phyloP scores from a whole-genome alignment of 2,113 vertebrate genomes.

The Tichodroma muraria region DNA sequence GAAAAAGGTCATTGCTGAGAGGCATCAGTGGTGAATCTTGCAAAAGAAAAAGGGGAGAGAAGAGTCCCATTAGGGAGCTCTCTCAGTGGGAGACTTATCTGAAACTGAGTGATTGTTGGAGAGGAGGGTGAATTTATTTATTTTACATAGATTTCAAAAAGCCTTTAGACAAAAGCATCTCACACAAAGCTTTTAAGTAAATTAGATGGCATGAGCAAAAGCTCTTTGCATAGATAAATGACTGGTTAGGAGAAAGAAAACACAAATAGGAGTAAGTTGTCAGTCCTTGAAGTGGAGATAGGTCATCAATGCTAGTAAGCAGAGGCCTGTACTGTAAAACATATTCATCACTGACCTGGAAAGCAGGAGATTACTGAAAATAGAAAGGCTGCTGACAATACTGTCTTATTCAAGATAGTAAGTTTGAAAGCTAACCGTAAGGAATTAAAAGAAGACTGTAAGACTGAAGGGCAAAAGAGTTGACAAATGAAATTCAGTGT shows the following conservation, averaged over 20 bases:
- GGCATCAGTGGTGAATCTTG: neutral
- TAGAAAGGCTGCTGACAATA: neutral
- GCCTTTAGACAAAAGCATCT: neutral
- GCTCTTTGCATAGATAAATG: neutral
- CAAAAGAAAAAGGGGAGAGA: neutral
- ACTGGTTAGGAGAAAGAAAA: neutral
- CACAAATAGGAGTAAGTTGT: neutral
- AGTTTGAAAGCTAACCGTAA: neutral
- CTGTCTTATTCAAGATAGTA: neutral
- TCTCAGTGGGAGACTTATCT: neutral
- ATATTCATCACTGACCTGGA: neutral
- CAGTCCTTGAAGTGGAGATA: neutral
- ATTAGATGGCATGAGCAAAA: neutral
- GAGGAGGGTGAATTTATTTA: neutral
- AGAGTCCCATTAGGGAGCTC: neutral
- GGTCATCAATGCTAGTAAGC: neutral
- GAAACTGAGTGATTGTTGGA: neutral
- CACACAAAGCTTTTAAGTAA: slow-evolving; percentile 24
- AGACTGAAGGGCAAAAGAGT: neutral
- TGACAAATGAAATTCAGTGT: neutral
- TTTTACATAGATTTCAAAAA: neutral
- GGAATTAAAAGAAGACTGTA: neutral
- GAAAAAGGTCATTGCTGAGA: neutral
- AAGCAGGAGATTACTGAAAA: neutral
- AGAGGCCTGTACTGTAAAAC: neutral